These are phyloP conservation scores for Chrysina gloriosa DNA, from an alignment of 2,888 invertebrate species.

Conservation along the genomic window DNA sequence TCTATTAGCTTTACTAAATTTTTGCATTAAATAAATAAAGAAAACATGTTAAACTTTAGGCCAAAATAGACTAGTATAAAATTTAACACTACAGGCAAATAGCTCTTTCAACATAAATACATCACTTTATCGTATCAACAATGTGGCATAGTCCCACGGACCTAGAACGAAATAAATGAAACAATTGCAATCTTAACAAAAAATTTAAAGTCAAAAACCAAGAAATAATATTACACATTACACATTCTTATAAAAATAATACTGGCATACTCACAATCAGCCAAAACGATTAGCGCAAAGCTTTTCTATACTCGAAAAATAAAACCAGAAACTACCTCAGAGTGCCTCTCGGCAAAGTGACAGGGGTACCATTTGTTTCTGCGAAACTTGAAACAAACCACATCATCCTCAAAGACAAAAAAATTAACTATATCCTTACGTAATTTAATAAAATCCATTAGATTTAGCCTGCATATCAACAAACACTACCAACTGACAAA, in stretches of 20 bases:
- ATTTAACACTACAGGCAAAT: constrained; percentile 67
- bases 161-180: constrained; percentile 73
- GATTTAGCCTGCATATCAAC: constrained; percentile 70
- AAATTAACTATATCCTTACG: constrained; percentile 67
- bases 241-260: constrained; percentile 77
- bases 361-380: constrained; percentile 76
- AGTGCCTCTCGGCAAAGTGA: constrained; percentile 85
- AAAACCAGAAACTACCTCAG: constrained; percentile 83
- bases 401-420: constrained; percentile 68
- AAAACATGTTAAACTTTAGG: constrained; percentile 65
- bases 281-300: constrained; percentile 80
- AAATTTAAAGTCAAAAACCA: constrained; percentile 67
- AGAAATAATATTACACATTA: constrained; percentile 72
- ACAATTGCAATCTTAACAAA: constrained; percentile 70
- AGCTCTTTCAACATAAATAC: constrained; percentile 74
- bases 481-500: too few species aligned
- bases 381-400: constrained; percentile 74
- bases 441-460: constrained; percentile 68
- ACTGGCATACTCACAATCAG: constrained; percentile 76
- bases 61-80: constrained; percentile 67
- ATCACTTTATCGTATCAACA: constrained; percentile 83
- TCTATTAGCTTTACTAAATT: constrained; percentile 69
- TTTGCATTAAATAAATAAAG: constrained; percentile 61
- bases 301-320: constrained; percentile 81
- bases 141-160: constrained; percentile 76